Evolutionary conservation across 2,113 vertebrate genomes (phyloP).

Genomic region (Phalacrocorax pelagicus): DNA sequence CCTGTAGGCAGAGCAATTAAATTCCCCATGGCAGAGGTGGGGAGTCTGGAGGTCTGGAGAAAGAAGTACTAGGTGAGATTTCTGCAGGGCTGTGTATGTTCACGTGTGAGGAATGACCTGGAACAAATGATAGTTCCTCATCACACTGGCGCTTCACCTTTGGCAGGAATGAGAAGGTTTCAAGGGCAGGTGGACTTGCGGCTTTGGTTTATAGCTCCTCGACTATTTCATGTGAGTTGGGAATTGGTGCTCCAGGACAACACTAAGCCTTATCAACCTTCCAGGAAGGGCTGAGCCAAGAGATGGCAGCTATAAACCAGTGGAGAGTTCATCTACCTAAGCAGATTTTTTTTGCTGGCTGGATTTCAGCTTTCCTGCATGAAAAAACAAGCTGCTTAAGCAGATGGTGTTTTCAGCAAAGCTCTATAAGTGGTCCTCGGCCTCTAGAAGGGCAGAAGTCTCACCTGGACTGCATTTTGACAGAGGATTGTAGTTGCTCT

Average conservation of each 20-base stretch:
- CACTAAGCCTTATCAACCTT: not conserved
- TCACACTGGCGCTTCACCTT: not conserved
- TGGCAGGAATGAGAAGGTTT: not conserved
- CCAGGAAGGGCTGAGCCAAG: rapidly evolving
- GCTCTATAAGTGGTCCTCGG: not conserved
- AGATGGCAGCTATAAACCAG: not conserved
- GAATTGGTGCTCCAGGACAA: not conserved
- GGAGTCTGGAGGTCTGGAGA: not conserved
- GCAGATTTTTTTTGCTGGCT: not conserved
- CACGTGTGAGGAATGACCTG: not conserved
- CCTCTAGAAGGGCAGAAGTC: not conserved
- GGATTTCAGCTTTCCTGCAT: not conserved
- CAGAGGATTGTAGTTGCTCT: not conserved
- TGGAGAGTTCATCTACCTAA: not conserved
- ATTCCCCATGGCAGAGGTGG: rapidly evolving
- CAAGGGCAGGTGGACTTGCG: not conserved
- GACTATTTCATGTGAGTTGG: not conserved
- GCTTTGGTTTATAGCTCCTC: not conserved
- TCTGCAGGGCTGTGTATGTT: not conserved
- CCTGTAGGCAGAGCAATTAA: not conserved
- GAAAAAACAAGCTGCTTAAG: not conserved
- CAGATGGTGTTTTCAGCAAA: not conserved
- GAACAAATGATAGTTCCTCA: not conserved
- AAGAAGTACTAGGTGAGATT: not conserved
- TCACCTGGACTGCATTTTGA: not conserved